Evolutionary conservation across 2,888 invertebrate genomes (phyloP), one percentile per base, ranked within the genome.

Genomic region (Epinotia ramella): DNA sequence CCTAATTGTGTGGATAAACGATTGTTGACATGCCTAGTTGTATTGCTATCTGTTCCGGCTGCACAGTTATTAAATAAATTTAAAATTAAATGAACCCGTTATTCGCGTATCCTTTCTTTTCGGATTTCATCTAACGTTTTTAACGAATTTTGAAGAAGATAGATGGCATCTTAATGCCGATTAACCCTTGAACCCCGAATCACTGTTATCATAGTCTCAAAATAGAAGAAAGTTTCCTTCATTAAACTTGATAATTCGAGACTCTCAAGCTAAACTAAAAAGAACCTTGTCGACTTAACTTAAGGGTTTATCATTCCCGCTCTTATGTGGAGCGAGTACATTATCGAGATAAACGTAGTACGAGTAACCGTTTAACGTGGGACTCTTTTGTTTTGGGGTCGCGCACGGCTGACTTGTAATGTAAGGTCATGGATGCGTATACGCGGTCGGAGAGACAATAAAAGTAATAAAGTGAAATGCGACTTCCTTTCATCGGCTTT

Each of bases 281-380:
- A 57, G 18, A 53, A 63, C 63, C 72, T 20, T 46, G 12, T n/a
- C 16, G 28, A 57, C 28, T 64, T 40, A 16, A 24, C n/a, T 12
- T 46, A 28, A 65, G 46, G 72, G n/a, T 57, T 59, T 13, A 46
- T 57, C 33, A 53, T 65, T 46, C 40, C 20, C n/a, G 5, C 64
- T 24, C 13, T 3, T 20, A 40, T 46, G 20, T 24, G 7, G 16
- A 49, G 46, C 3, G 24, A 49, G 49, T 16, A 16, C 16, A 13
- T 60, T 59, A 65, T 28, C 9, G n/a, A 59, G 75, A 75, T 75
- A 75, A 75, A 49, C 59, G 49, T 56, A 73, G 46, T 64, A 57
- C 72, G 49, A 73, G 53, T 67, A 73, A 73, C 73, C 53, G 73
- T 73, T 66, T 56, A 67, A 56, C 67, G 76, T 76, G 76, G 66